These are phyloP conservation scores for Chymomyza caudatula DNA, from an alignment of 2,888 invertebrate genomes.

Conservation along the genomic window DNA sequence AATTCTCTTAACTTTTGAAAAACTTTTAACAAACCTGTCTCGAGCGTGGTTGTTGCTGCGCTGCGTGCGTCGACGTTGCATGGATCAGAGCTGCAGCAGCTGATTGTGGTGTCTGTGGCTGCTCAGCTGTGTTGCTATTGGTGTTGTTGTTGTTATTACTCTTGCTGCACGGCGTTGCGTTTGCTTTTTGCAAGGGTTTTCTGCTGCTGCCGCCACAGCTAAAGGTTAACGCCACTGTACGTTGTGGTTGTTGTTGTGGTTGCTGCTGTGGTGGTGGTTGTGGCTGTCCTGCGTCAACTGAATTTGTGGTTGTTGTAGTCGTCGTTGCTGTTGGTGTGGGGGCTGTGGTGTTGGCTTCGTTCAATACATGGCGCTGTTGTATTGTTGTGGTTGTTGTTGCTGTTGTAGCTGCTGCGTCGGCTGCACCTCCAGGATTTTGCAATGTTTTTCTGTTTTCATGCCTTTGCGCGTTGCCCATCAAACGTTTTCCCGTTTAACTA, in stretches of 20 bases:
- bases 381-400: not conserved
- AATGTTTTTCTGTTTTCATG: constrained; percentile 28
- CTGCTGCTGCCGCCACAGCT: constrained; percentile 17
- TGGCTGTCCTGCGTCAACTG: not conserved
- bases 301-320: not conserved
- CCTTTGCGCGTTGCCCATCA: constrained; percentile 43
- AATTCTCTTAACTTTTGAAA: not conserved
- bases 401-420: constrained; percentile 9
- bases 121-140: constrained; percentile 15
- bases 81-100: constrained; percentile 9
- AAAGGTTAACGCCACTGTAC: constrained; percentile 20
- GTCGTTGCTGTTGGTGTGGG: constrained; percentile 5
- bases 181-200: constrained; percentile 7
- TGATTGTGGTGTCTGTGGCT: not conserved
- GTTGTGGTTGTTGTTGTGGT: constrained; percentile 1
- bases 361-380: not conserved
- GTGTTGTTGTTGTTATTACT: constrained; percentile 8
- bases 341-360: not conserved
- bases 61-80: not conserved
- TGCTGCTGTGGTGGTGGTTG: constrained; percentile 2
- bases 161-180: not conserved
- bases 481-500: constrained; percentile 21
- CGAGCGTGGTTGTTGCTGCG: not conserved
- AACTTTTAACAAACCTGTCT: not conserved
- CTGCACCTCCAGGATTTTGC: constrained; percentile 32